Evolutionary conservation across 2,888 invertebrate species (phyloP).

Genomic region (Cheilosia urbana): DNA sequence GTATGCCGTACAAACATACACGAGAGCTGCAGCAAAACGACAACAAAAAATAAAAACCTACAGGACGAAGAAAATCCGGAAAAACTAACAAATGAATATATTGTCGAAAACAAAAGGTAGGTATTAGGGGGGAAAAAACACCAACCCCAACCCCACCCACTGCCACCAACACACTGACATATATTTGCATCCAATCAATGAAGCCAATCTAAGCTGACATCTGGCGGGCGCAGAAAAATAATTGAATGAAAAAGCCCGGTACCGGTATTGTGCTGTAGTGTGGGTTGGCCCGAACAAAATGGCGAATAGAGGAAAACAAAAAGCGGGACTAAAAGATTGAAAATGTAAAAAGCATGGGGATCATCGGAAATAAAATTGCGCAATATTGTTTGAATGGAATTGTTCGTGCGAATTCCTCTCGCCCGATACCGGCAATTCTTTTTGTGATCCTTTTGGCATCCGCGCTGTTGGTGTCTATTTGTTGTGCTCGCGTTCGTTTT

Average conservation of each 20-base stretch:
- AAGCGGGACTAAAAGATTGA: conserved; percentile 21
- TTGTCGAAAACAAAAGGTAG: conserved; percentile 50
- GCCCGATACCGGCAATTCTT: not conserved
- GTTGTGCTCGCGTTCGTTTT: conserved; percentile 34
- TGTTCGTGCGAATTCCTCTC: conserved; percentile 35
- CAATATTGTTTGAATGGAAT: conserved; percentile 35
- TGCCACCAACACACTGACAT: not conserved
- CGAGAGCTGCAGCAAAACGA: not conserved
- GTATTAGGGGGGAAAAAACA: too few relatives aligned
- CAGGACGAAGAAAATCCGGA: conserved; percentile 27
- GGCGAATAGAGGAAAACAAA: conserved; percentile 26
- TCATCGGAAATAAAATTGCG: conserved; percentile 50
- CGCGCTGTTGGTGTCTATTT: conserved; percentile 32
- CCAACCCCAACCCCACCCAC: not conserved
- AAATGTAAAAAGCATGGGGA: conserved; percentile 37
- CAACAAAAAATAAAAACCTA: conserved; percentile 1
- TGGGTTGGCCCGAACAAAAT: not conserved
- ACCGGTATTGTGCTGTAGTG: not conserved
- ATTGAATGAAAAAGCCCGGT: conserved; percentile 56
- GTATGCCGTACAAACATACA: conserved; percentile 32
- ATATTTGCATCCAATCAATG: conserved; percentile 57
- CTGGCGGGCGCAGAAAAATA: conserved; percentile 47
- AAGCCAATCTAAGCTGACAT: conserved; percentile 66
- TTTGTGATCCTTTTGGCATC: conserved; percentile 20
- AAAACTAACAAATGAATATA: conserved; percentile 69